Conservation (phyloP, 2,888 invertebrate species). For the Drosophila formosana region DNA sequence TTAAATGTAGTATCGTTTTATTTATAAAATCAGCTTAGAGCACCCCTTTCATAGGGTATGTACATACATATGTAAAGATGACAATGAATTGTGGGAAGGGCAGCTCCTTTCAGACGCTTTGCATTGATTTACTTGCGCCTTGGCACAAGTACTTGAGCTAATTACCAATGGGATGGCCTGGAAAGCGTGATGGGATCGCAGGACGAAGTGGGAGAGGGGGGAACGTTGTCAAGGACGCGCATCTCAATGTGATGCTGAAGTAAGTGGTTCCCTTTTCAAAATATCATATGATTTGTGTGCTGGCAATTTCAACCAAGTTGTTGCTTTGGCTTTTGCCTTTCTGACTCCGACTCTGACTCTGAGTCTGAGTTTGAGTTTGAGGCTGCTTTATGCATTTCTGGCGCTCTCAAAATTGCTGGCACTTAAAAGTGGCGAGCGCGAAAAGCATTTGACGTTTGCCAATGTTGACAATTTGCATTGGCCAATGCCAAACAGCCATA, state of each 20-base stretch:
- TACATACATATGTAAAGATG: too few species aligned
- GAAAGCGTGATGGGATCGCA: too few species aligned
- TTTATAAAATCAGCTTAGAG: too few species aligned
- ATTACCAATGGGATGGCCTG: conserved; percentile 8
- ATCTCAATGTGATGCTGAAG: neutral
- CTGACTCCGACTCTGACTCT: neutral
- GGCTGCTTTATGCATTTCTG: conserved; percentile 51
- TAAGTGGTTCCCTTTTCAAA: conserved; percentile 4
- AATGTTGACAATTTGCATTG: conserved; percentile 64
- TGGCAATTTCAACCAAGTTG: conserved; percentile 12
- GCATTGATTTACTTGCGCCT: conserved; percentile 5
- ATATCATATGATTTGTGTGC: conserved; percentile 41
- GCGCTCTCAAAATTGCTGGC: conserved; percentile 54
- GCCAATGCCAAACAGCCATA: conserved; percentile 70
- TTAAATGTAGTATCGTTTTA: too few species aligned
- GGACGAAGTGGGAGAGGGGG: neutral
- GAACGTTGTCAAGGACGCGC: neutral
- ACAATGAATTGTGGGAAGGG: too few species aligned
- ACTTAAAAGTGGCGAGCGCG: conserved; percentile 50
- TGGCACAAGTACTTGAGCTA: conserved; percentile 5
- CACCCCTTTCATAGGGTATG: neutral
- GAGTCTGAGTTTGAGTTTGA: too few species aligned
- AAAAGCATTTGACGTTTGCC: conserved; percentile 62
- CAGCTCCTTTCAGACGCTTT: neutral
- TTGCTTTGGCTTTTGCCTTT: conserved; percentile 3